Evolutionary conservation across 2,797 vertebrate species (phyloP), one percentile per base, ranked within the genome.

Genomic region (Leptodactylus fallax): DNA sequence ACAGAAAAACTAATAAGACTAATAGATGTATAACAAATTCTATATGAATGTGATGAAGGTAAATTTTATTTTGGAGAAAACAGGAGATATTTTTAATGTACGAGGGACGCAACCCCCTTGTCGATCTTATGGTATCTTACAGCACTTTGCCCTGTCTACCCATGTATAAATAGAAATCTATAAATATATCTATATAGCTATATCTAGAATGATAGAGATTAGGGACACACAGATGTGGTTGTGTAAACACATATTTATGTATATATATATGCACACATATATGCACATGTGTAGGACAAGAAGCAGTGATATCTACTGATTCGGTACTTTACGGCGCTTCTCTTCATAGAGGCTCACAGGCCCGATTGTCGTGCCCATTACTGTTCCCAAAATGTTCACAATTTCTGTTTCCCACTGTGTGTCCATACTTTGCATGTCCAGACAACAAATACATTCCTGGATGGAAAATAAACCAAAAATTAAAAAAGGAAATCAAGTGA

Each of bases 131-230:
- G 25, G 27, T 45, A 67, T 67, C 60, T 36, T 83, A 58, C 19
- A 83, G 81, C 80, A 87, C 81, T 87, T 87, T 83, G 45, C 81
- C 81, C 86, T 83, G 71, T 53, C 21, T 83, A 76, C 25, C 69
- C 3, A 45, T 87, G 60, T 87, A 83, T 87, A 79, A 78, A 78
- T 83, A 77, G 16, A 87, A 78, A 83, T 87, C 77, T 87, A 74
- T 87, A 76, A 83, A 69, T 81, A 67, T 81, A 87, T 77, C 74
- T 83, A 81, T 81, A 83, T 71, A 83, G 16, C 65, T 83, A 83
- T 83, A 83, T 83, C 56, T 87, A 87, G 61, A 79, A 55, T 47
- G 86, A 76, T 82, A 87, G 86, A 87, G 79, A 72, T 81, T 87
- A 87, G 78, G 79, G 79, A 82, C 53, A 72, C 81, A 77, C 74